Percentiles rank a stretch among this genome's conserved stretches.
These are phyloP conservation scores for Drosophila anomalata DNA, from an alignment of 2,888 invertebrate genomes.

Conservation along the genomic window DNA sequence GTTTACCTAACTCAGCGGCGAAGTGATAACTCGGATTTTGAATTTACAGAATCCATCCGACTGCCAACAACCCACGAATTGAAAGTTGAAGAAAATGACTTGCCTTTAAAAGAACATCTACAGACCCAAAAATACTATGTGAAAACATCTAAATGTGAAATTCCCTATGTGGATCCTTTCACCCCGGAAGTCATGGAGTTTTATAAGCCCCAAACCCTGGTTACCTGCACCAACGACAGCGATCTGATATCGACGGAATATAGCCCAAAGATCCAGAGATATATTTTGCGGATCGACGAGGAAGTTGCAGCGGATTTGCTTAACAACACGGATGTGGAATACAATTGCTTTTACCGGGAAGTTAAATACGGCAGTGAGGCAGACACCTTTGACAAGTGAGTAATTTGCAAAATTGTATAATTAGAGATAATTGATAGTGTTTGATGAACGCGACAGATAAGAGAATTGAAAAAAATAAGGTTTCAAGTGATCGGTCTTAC, in stretches of 20 bases:
- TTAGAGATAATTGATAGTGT: too few species aligned
- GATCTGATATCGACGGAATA: conserved; percentile 35
- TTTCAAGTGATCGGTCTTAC: too few species aligned
- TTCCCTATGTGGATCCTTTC: conserved; percentile 86
- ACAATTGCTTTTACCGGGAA: conserved; percentile 74
- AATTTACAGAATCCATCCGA: neutral
- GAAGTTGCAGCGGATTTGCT: conserved; percentile 41
- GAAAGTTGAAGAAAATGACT: too few species aligned
- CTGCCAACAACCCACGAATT: neutral
- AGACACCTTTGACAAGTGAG: conserved; percentile 32
- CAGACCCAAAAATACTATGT: conserved; percentile 48
- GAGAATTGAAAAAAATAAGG: too few species aligned
- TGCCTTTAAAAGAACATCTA: neutral
- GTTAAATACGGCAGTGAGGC: conserved; percentile 44
- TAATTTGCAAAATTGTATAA: neutral
- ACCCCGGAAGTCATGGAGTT: conserved; percentile 84
- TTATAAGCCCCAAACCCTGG: conserved; percentile 84
- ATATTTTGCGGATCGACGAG: conserved; percentile 43
- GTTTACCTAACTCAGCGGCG: neutral
- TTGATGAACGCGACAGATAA: too few species aligned
- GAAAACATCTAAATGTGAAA: conserved; percentile 86
- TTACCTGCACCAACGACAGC: conserved; percentile 83
- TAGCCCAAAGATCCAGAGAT: conserved; percentile 21
- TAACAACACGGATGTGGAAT: conserved; percentile 32
- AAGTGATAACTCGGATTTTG: neutral